A percentile compares a stretch with the other conserved stretches of the same genome.
phyloP scores from a whole-genome alignment of 2,113 vertebrate species.

The Heterotis niloticus region DNA sequence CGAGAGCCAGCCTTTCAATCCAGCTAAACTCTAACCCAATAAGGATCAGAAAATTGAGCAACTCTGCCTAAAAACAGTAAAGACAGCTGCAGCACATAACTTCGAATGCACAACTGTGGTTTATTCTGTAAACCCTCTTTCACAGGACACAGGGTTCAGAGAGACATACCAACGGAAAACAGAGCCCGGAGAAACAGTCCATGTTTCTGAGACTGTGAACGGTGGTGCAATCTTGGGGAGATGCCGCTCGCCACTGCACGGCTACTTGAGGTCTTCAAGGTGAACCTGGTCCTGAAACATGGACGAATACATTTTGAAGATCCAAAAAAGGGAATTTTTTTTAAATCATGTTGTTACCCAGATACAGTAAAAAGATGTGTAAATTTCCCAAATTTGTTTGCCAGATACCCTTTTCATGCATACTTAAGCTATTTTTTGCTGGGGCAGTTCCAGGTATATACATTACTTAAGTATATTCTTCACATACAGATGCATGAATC shows the following conservation, averaged over 20 bases:
- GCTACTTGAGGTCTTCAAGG: constrained; percentile 22
- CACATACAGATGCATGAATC: no score
- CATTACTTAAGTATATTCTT: neutral
- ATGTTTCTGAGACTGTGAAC: constrained; percentile 18
- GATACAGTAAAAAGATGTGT: neutral
- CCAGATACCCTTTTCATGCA: no score
- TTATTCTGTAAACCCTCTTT: neutral
- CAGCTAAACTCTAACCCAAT: neutral
- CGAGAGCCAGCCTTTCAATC: neutral
- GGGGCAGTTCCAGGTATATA: neutral
- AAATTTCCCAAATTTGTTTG: neutral
- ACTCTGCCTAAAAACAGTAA: neutral
- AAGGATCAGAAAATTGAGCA: neutral
- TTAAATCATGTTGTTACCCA: neutral
- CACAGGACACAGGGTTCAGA: neutral
- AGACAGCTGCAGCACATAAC: neutral
- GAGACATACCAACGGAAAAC: constrained; percentile 18
- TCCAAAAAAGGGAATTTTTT: no score
- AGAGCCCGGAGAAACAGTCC: constrained; percentile 21
- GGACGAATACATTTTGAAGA: neutral
- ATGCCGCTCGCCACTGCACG: constrained; percentile 15
- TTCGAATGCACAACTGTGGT: no score
- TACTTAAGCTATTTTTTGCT: no score
- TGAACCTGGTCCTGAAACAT: constrained; percentile 20
- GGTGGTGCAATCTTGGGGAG: constrained; percentile 14